phyloP scores from a whole-genome alignment of 2,888 invertebrate genomes.

The Oligia fasciuncula region DNA sequence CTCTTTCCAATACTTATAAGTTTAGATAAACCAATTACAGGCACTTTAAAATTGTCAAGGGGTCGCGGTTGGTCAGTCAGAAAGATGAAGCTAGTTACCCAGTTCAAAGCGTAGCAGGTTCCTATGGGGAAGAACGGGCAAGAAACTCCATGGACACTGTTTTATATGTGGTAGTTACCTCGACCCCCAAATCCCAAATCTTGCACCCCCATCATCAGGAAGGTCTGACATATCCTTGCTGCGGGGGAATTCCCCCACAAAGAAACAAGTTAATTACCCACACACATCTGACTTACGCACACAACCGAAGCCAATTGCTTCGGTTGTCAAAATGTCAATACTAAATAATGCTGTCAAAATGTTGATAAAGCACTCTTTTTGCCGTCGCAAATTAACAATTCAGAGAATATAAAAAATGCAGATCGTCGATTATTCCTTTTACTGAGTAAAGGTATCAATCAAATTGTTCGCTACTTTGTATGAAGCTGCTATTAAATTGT shows the following conservation, averaged over 20 bases:
- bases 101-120: not conserved
- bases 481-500: conserved; percentile 35
- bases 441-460: conserved; percentile 11
- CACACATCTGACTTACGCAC: not conserved
- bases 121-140: not conserved
- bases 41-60: not conserved
- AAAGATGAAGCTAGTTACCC: not conserved
- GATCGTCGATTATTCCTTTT: conserved; percentile 10
- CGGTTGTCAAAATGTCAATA: conserved; percentile 27
- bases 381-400: not conserved
- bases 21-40: not conserved
- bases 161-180: not conserved
- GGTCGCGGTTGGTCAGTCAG: not conserved
- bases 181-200: not conserved
- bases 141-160: not conserved
- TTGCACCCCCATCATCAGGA: not conserved
- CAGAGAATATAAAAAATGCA: not conserved
- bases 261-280: not conserved
- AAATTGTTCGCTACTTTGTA: conserved; percentile 4
- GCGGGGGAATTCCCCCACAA: not conserved
- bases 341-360: conserved; percentile 46
- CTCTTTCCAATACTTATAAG: not conserved
- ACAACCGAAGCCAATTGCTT: conserved; percentile 5
- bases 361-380: conserved; percentile 23
- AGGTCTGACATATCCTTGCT: not conserved